These are phyloP conservation scores for Nixonia krombeini DNA, from an alignment of 1,140 invertebrate species.

Conservation along the genomic window DNA sequence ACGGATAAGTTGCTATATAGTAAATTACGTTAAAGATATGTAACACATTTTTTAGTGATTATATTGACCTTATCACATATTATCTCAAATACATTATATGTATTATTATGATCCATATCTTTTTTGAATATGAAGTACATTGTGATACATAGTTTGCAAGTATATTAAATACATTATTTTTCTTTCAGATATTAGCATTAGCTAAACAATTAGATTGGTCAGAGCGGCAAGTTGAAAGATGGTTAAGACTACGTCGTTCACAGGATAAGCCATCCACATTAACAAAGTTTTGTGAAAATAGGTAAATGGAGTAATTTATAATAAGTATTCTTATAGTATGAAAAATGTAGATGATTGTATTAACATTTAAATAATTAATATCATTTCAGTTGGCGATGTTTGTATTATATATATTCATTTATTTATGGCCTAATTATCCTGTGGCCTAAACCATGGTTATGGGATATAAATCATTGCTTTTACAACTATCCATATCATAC, in stretches of 20 bases:
- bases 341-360: no score
- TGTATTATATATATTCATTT: constrained; percentile 90
- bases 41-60: no score
- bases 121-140: background rate
- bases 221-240: constrained; percentile 91
- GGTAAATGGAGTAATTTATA: constrained; percentile 57
- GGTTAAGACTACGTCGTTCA: constrained; percentile 85
- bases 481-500: constrained; percentile 82
- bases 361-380: background rate
- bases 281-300: constrained; percentile 93
- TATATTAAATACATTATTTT: constrained; percentile 8
- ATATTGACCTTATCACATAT: no score
- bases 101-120: no score
- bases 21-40: no score
- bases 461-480: constrained; percentile 94
- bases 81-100: no score
- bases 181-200: constrained; percentile 78
- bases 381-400: constrained; percentile 83
- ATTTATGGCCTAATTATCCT: constrained; percentile 86
- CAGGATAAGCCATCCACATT: constrained; percentile 91
- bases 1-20: no score
- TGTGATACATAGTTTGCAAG: no score
- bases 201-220: constrained; percentile 90
- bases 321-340: background rate
- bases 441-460: constrained; percentile 96